These are phyloP conservation scores for Xiphias gladius DNA, from an alignment of 2,113 vertebrate genomes.

Conservation along the genomic window DNA sequence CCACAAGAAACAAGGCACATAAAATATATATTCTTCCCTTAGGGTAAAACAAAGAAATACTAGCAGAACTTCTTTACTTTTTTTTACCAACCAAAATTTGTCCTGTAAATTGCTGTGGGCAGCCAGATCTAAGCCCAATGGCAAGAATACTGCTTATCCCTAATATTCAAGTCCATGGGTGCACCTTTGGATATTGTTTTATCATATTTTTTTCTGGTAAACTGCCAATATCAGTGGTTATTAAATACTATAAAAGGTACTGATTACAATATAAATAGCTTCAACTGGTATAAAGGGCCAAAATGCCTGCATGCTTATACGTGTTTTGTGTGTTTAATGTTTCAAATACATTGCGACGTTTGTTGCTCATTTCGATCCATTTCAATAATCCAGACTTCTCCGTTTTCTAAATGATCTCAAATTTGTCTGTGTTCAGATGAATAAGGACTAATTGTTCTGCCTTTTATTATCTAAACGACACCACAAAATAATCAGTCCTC, in stretches of 20 bases:
- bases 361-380: conserved; percentile 10
- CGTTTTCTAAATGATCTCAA: neutral
- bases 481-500: conserved; percentile 34
- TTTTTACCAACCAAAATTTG: neutral
- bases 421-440: conserved; percentile 10
- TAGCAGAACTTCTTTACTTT: neutral
- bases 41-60: conserved; percentile 8
- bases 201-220: neutral
- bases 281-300: neutral
- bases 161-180: conserved; percentile 4
- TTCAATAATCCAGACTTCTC: neutral
- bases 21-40: conserved; percentile 29
- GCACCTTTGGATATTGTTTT: neutral
- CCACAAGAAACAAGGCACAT: conserved; percentile 38
- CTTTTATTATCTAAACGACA: conserved; percentile 22
- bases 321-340: neutral
- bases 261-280: neutral
- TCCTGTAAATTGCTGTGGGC: neutral
- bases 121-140: neutral
- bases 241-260: conserved; percentile 1
- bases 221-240: neutral
- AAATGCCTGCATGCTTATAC: neutral
- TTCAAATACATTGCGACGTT: neutral
- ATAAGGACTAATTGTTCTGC: conserved; percentile 6
- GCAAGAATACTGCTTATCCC: neutral